These are phyloP conservation scores for Crotalus viridis DNA, from an alignment of 2,113 vertebrate genomes.

Conservation along the genomic window DNA sequence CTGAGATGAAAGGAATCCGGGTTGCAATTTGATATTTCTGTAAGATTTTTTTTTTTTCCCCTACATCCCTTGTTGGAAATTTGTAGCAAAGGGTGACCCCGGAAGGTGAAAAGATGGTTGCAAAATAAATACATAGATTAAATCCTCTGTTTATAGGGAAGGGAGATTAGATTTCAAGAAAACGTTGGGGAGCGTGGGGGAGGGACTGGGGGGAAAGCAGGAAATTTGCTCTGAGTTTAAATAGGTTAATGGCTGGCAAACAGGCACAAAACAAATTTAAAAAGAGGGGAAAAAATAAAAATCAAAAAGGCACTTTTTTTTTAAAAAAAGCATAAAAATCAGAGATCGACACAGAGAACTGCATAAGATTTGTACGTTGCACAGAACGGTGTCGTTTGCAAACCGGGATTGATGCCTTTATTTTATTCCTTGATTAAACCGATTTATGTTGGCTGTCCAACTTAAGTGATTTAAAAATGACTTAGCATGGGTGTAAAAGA, in stretches of 20 bases:
- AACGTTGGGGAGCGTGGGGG: background rate
- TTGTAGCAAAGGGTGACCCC: background rate
- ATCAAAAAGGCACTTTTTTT: background rate
- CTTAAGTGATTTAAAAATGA: background rate
- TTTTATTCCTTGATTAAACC: background rate
- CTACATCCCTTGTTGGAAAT: background rate
- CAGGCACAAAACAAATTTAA: background rate
- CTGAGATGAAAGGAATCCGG: background rate
- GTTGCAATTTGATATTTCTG: background rate
- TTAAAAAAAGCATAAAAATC: background rate
- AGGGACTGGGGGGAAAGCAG: background rate
- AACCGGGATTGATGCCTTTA: background rate
- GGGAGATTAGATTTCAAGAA: background rate
- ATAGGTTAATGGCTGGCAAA: background rate
- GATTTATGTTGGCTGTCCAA: background rate
- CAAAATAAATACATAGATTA: background rate
- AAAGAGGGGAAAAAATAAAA: background rate
- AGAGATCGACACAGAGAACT: background rate
- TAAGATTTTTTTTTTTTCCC: background rate
- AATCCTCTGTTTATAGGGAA: background rate
- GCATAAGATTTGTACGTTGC: background rate
- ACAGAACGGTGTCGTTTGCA: background rate
- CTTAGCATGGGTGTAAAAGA: background rate
- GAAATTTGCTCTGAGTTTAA: background rate
- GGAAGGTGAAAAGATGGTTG: background rate